Conservation (phyloP, 2,888 invertebrate species). For the Heliconius cydno region DNA sequence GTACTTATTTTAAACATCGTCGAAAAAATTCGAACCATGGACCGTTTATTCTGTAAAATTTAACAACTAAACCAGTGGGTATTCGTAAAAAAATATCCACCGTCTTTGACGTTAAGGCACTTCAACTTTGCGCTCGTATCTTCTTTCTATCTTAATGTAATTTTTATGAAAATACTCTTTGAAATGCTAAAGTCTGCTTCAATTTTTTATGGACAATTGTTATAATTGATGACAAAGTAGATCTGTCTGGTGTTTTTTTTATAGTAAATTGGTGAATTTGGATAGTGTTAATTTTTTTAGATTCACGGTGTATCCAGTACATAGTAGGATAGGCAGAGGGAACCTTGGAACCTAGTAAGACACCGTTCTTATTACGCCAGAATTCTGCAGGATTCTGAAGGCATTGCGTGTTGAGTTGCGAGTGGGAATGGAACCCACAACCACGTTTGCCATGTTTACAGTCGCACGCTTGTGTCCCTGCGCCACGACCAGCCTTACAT, state of each 20-base stretch:
- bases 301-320: too few species aligned
- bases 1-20: background rate
- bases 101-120: background rate
- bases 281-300: too few species aligned
- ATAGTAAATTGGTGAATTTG: too few species aligned
- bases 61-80: background rate
- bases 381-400: too few species aligned
- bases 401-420: too few species aligned
- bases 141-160: constrained; percentile 2
- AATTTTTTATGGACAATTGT: background rate
- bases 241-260: background rate
- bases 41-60: background rate
- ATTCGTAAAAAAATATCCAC: background rate
- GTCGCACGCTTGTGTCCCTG: too few species aligned
- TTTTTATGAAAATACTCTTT: constrained; percentile 4
- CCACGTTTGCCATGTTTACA: too few species aligned
- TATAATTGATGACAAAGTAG: background rate
- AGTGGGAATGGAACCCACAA: too few species aligned
- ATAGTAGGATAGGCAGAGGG: too few species aligned
- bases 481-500: too few species aligned
- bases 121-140: background rate
- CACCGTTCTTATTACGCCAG: too few species aligned
- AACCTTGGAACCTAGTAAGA: too few species aligned
- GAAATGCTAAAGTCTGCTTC: background rate
- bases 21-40: background rate